These are phyloP conservation scores for Macrobrachium nipponense DNA, from an alignment of 1,140 invertebrate genomes.

Conservation along the genomic window DNA sequence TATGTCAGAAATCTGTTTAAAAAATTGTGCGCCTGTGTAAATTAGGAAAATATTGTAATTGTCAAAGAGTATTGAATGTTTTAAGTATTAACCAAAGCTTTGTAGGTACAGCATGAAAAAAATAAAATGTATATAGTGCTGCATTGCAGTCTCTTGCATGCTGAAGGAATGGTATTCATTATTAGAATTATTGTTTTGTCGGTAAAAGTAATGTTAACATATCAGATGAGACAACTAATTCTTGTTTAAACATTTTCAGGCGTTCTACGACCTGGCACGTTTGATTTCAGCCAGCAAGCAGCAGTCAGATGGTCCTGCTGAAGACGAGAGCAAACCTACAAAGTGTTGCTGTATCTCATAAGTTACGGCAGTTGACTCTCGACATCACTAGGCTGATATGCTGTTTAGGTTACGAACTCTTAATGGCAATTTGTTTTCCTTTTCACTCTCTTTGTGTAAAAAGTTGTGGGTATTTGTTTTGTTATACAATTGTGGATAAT, in stretches of 20 bases:
- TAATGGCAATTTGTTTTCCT: neutral
- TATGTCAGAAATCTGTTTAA: no score
- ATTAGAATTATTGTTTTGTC: neutral
- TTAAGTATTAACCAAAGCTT: no score
- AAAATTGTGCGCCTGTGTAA: no score
- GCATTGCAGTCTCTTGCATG: no score
- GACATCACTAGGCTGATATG: neutral
- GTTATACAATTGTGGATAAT: no score
- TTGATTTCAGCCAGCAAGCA: slow-evolving; percentile 70
- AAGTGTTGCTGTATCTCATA: slow-evolving; percentile 63
- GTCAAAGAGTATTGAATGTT: no score
- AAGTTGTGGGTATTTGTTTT: no score
- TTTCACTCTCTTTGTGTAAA: neutral
- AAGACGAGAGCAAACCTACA: slow-evolving; percentile 50
- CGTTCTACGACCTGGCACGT: slow-evolving; percentile 72
- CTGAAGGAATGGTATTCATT: no score
- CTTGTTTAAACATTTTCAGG: slow-evolving; percentile 66
- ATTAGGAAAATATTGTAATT: no score
- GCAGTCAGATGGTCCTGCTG: slow-evolving; percentile 57
- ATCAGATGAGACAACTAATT: neutral
- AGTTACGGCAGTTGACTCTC: neutral
- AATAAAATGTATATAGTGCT: no score
- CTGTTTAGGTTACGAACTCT: neutral
- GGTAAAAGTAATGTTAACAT: neutral
- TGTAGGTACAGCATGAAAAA: no score